Base-by-base conservation (phyloP, 2,888 invertebrate genomes). In the Tribolium freemani region DNA sequence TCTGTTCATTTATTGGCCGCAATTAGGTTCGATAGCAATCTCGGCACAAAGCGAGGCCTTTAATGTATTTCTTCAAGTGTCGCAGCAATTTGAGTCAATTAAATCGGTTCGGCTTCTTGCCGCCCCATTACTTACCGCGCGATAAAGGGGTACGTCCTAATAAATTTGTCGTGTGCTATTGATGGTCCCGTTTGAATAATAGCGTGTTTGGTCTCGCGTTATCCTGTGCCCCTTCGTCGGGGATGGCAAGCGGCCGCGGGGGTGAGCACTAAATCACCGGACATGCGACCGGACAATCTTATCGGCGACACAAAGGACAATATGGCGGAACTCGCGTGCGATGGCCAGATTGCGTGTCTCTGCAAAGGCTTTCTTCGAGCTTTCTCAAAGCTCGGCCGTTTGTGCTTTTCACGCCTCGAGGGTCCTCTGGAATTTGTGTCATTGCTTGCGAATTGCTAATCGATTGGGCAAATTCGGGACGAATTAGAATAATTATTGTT, bases 261-360 rank as follows among this genome's bases (percentile, higher is more conserved):
- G 76, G 78, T 73, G 78, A 77, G 76, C 78, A 76, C 79, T 83
- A 84, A 84, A 84, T 83, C 83, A 83, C 81, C 76, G 82, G 83
- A 83, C 85, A 83, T 84, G 84, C 84, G 83, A 84, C 83, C 81
- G 85, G 85, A 86, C 85, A 85, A 85, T 86, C 85, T 86, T 86
- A 86, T 86, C 86, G 85, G 84, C 82, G 83, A 83, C 84, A 84
- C 83, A 84, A 83, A 84, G 84, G 84, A 85, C 85, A 86, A 85
- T 84, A 85, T 86, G 83, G 85, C 84, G 84, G 84, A 82, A 82
- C 84, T 86, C 81, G 86, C 86, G 86, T 87, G 86, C 85, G 86
- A 86, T 86, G 85, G 84, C 84, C 82, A 84, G 84, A 87, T 87
- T 83, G 87, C 86, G 86, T 87, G 87, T 84, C 79, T 60, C 79